phyloP scores from a whole-genome alignment of 1,140 invertebrate genomes.

The Saccostrea echinata region DNA sequence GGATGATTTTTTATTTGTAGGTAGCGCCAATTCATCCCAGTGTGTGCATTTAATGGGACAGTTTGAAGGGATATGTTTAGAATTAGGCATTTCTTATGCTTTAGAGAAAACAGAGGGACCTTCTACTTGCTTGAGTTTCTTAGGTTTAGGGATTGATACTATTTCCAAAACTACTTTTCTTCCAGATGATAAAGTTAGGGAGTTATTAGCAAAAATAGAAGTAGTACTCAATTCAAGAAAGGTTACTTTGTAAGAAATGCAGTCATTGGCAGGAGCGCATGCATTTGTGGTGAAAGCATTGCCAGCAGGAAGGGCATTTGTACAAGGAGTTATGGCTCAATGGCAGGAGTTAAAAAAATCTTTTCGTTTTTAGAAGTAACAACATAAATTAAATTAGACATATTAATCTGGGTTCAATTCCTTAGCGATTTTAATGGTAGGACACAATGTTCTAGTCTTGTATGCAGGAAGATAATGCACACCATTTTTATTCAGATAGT shows the following conservation, averaged over 20 bases:
- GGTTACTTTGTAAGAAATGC: neutral
- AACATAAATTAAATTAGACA: neutral
- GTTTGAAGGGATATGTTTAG: too few relatives aligned
- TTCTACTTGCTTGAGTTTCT: neutral
- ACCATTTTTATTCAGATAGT: constrained; percentile 35
- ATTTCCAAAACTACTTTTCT: too few relatives aligned
- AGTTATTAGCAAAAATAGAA: neutral
- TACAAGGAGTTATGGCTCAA: neutral
- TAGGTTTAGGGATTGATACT: too few relatives aligned
- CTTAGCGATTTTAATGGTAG: constrained; percentile 16
- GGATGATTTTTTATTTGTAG: too few relatives aligned
- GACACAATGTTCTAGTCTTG: neutral
- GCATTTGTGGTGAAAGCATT: neutral
- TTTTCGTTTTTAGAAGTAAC: neutral
- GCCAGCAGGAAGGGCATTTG: neutral
- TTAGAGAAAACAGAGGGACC: too few relatives aligned
- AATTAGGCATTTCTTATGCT: too few relatives aligned
- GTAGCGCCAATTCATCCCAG: too few relatives aligned
- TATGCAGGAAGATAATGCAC: neutral
- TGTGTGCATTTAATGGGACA: too few relatives aligned
- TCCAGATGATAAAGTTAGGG: neutral
- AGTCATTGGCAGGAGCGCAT: too few relatives aligned
- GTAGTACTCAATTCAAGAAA: neutral
- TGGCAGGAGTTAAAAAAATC: neutral
- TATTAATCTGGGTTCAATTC: constrained; percentile 34